Percentiles rank a stretch among this genome's conserved stretches.
These are phyloP conservation scores for Sceloporus undulatus DNA, from an alignment of 2,113 vertebrate genomes.

Conservation along the genomic window DNA sequence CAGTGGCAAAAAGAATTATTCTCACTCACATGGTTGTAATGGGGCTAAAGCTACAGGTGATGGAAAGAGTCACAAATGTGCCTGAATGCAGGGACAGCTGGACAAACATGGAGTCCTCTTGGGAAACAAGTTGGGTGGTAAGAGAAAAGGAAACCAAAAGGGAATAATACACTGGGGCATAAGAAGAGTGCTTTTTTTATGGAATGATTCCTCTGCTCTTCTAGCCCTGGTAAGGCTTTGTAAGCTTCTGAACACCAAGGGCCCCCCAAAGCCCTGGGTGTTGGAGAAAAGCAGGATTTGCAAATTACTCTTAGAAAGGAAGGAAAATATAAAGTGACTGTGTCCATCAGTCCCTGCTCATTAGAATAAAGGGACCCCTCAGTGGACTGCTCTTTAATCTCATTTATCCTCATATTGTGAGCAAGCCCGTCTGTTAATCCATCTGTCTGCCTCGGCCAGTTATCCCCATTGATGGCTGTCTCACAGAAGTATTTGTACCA, in stretches of 20 bases:
- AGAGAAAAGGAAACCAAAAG: constrained; percentile 10
- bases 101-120: neutral
- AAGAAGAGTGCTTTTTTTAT: neutral
- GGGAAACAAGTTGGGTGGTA: constrained; percentile 10
- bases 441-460: neutral
- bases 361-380: neutral
- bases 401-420: neutral
- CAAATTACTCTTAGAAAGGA: neutral
- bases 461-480: constrained; percentile 11
- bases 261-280: neutral
- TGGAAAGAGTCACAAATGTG: neutral
- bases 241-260: neutral
- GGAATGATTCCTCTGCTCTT: neutral
- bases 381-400: neutral
- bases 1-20: neutral
- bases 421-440: constrained; percentile 23
- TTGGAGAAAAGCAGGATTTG: neutral
- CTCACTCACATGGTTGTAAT: neutral
- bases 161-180: neutral
- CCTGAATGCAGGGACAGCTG: neutral
- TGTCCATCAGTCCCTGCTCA: neutral
- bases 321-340: constrained; percentile 24
- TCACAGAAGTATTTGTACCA: constrained; percentile 26
- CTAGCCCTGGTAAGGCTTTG: neutral
- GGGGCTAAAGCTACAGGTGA: neutral